phyloP scores from a whole-genome alignment of 2,888 invertebrate genomes.

The Neoitamus cyanurus region DNA sequence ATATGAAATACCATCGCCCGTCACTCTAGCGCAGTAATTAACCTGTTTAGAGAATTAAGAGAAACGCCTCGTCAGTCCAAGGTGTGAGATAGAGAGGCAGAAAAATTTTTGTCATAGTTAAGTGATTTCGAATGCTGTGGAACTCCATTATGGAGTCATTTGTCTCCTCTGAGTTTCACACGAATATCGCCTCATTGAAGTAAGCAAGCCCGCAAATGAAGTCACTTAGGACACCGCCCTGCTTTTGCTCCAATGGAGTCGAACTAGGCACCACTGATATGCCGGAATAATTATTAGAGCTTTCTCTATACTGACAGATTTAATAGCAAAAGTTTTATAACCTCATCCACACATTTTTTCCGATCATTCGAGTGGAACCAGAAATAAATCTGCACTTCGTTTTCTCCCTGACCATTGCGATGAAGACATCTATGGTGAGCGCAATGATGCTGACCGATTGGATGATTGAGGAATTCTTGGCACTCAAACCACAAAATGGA shows the following conservation, averaged over 20 bases:
- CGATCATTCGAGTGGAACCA: neutral
- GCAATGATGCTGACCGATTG: neutral
- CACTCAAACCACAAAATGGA: neutral
- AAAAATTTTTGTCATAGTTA: constrained; percentile 51
- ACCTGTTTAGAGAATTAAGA: constrained; percentile 53
- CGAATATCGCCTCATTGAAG: constrained; percentile 37
- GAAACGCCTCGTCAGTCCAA: constrained; percentile 24
- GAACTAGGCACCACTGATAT: neutral
- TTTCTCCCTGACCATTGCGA: neutral
- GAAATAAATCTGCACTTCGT: constrained; percentile 6
- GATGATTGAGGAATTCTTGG: neutral
- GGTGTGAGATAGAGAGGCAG: constrained; percentile 30
- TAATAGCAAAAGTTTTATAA: constrained; percentile 24
- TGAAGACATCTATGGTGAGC: neutral
- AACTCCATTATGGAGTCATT: constrained; percentile 32
- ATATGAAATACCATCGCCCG: constrained; percentile 39
- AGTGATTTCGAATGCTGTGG: constrained; percentile 50
- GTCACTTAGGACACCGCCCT: constrained; percentile 6
- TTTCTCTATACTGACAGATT: neutral
- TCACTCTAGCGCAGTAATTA: constrained; percentile 45
- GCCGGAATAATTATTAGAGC: neutral
- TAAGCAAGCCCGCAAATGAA: constrained; percentile 10
- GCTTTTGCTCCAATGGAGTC: constrained; percentile 11
- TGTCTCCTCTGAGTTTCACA: constrained; percentile 33
- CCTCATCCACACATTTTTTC: neutral